These are phyloP conservation scores for Micronycteris hirsuta DNA, from an alignment of 2,113 vertebrate species.

Conservation along the genomic window DNA sequence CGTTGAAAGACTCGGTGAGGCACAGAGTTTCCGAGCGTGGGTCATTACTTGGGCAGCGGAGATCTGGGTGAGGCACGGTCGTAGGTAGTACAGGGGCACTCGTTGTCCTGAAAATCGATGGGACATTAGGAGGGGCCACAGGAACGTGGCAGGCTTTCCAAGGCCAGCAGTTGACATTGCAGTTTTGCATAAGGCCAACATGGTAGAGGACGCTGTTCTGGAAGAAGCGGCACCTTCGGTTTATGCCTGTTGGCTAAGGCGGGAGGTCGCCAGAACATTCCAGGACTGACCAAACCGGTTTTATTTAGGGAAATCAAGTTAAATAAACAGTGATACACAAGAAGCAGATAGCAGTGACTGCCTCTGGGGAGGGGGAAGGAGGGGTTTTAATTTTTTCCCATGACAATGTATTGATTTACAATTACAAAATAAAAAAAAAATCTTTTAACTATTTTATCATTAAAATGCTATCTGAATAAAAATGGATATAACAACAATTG, in stretches of 20 bases:
- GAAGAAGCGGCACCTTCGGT: neutral
- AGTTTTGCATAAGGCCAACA: neutral
- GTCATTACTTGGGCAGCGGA: neutral
- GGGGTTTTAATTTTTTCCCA: neutral
- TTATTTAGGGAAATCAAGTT: neutral
- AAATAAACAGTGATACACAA: neutral
- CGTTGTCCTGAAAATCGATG: neutral
- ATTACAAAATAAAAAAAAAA: neutral
- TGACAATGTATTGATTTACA: neutral
- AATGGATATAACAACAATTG: neutral
- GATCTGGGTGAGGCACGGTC: neutral
- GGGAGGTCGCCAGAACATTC: neutral
- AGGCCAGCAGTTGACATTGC: neutral
- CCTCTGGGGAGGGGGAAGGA: neutral
- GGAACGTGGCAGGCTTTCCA: neutral
- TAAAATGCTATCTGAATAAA: conserved; percentile 12
- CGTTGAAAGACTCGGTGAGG: neutral
- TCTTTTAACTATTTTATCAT: neutral
- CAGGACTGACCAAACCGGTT: neutral
- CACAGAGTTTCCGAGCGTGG: neutral
- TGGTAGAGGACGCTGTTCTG: neutral
- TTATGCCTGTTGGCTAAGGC: neutral
- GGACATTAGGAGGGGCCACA: neutral
- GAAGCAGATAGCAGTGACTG: neutral
- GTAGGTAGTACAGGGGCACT: neutral